phyloP scores from a whole-genome alignment of 2,888 invertebrate genomes.

The Euspilapteryx auroguttella region DNA sequence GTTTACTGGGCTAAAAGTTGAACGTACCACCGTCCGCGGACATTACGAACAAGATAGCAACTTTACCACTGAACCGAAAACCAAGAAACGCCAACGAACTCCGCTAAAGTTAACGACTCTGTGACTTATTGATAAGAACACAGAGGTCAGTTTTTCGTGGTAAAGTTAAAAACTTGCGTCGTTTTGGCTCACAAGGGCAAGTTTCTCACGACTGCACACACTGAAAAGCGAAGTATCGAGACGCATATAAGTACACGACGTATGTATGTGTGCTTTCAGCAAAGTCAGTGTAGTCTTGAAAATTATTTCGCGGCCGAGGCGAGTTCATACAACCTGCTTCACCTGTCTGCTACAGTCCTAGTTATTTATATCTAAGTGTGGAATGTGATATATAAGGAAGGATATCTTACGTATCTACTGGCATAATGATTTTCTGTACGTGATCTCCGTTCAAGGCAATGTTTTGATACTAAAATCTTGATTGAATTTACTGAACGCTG shows the following conservation, averaged over 20 bases:
- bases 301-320: constrained; percentile 60
- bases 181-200: constrained; percentile 25
- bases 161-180: no score
- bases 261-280: constrained; percentile 23
- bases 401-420: no score
- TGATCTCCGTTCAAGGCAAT: no score
- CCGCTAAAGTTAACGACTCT: no score
- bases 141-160: no score
- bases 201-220: constrained; percentile 58
- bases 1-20: constrained; percentile 64
- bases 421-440: neutral
- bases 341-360: constrained; percentile 55
- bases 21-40: constrained; percentile 61
- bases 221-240: constrained; percentile 41
- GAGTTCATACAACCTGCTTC: constrained; percentile 47
- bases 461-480: no score
- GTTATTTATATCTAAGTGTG: constrained; percentile 56
- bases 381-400: constrained; percentile 28
- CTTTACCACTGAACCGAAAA: constrained; percentile 55
- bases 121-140: no score
- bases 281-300: constrained; percentile 59
- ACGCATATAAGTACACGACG: constrained; percentile 28
- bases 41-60: constrained; percentile 62
- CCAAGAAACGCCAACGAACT: no score
- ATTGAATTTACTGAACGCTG: no score